These are phyloP conservation scores for Eledona agricola DNA, from an alignment of 2,888 invertebrate species.

Conservation along the genomic window DNA sequence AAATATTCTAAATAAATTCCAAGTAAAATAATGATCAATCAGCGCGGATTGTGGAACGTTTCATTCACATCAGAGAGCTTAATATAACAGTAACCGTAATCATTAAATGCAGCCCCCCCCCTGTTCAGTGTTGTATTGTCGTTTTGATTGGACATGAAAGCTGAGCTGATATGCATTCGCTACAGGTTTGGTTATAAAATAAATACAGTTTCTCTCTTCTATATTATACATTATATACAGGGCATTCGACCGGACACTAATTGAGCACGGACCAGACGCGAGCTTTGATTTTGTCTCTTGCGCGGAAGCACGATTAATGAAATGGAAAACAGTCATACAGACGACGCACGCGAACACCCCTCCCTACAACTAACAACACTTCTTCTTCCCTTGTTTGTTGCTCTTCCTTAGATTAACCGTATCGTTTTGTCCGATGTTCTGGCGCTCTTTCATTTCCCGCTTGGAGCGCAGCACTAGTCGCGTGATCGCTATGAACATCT, in stretches of 20 bases:
- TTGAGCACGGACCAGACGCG: conserved; percentile 18
- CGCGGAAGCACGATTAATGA: conserved; percentile 24
- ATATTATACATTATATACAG: conserved; percentile 36
- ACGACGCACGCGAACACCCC: conserved; percentile 7
- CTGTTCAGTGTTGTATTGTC: conserved; percentile 26
- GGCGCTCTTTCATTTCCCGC: conserved; percentile 80
- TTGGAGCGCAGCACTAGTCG: conserved; percentile 86
- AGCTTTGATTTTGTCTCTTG: conserved; percentile 12
- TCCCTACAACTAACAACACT: conserved; percentile 64
- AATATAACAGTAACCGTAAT: too few relatives aligned
- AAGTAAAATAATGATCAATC: too few relatives aligned
- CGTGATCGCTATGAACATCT: conserved; percentile 84
- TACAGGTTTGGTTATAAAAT: conserved; percentile 27
- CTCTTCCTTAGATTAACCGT: conserved; percentile 77
- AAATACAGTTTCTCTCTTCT: conserved; percentile 29
- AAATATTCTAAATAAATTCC: conserved; percentile 35
- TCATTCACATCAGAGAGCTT: too few relatives aligned
- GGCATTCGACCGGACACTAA: conserved; percentile 14
- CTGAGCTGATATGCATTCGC: conserved; percentile 28
- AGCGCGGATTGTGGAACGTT: too few relatives aligned
- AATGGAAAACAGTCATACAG: conserved; percentile 3
- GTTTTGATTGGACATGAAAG: conserved; percentile 7
- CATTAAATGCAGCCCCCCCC: background rate
- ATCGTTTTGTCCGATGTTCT: conserved; percentile 74
- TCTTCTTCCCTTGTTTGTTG: conserved; percentile 70